phyloP scores from a whole-genome alignment of 1,140 invertebrate genomes.

The Hylyphantes graminicola region DNA sequence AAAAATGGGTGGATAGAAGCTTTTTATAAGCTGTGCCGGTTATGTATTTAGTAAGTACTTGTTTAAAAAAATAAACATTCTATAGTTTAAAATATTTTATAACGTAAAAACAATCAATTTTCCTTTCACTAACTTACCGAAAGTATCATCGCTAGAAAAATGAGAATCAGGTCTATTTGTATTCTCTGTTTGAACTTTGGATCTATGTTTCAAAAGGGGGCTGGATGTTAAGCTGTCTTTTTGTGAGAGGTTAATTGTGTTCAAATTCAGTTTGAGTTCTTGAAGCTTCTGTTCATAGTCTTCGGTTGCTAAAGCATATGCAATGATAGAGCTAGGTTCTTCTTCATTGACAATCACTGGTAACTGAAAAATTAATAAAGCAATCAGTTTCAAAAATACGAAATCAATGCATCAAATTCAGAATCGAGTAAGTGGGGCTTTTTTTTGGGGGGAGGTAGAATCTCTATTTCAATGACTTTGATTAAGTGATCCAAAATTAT shows the following conservation, averaged over 20 bases:
- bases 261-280: constrained; percentile 67
- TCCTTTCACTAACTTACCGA: constrained; percentile 23
- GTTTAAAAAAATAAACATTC: too few relatives aligned
- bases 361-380: constrained; percentile 24
- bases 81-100: too few relatives aligned
- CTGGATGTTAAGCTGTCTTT: constrained; percentile 58
- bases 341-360: constrained; percentile 84
- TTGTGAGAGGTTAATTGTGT: constrained; percentile 49
- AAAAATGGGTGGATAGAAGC: too few relatives aligned
- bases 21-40: too few relatives aligned
- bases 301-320: constrained; percentile 80
- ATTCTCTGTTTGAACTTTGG: constrained; percentile 29
- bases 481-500: too few relatives aligned
- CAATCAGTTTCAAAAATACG: too few relatives aligned
- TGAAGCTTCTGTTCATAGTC: constrained; percentile 78
- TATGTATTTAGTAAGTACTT: too few relatives aligned
- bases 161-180: constrained; percentile 17
- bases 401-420: too few relatives aligned
- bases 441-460: too few relatives aligned
- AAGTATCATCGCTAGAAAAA: constrained; percentile 45
- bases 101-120: too few relatives aligned
- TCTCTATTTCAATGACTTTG: too few relatives aligned
- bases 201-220: constrained; percentile 34
- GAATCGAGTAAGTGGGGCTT: not conserved
- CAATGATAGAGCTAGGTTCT: constrained; percentile 90